A percentile compares a stretch with the other conserved stretches of the same genome.
Conservation (phyloP, 53 echinoderm and acorn worm species). For the Temnopleurus reevesii region DNA sequence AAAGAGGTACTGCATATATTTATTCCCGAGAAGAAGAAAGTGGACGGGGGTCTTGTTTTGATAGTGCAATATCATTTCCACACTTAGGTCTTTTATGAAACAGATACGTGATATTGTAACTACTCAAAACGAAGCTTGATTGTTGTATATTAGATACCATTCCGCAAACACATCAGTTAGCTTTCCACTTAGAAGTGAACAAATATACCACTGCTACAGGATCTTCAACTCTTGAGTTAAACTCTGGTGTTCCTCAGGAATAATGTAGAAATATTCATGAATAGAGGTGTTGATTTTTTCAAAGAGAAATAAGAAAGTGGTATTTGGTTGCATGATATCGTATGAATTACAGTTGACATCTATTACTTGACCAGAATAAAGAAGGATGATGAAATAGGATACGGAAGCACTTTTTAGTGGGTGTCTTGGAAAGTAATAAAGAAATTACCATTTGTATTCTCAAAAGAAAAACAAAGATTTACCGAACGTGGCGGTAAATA, state of each 20-base stretch:
- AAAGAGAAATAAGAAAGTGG: neutral
- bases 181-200: neutral
- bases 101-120: constrained; percentile 2
- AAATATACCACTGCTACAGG: neutral
- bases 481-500: too few relatives aligned
- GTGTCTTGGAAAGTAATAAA: too few relatives aligned
- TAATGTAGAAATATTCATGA: neutral
- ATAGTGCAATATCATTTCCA: neutral
- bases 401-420: too few relatives aligned
- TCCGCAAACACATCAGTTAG: neutral
- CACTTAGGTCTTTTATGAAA: neutral
- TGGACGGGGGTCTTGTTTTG: neutral
- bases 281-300: neutral
- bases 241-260: neutral
- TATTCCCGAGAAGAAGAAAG: neutral
- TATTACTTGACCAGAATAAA: neutral
- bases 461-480: too few relatives aligned
- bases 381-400: too few relatives aligned
- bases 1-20: neutral
- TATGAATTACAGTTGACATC: neutral
- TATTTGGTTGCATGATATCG: neutral
- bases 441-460: too few relatives aligned
- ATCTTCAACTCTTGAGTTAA: neutral
- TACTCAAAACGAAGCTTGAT: neutral
- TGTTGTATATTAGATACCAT: constrained; percentile 30